Conservation (phyloP, 1,140 invertebrate genomes). For the Drosophila miranda region DNA sequence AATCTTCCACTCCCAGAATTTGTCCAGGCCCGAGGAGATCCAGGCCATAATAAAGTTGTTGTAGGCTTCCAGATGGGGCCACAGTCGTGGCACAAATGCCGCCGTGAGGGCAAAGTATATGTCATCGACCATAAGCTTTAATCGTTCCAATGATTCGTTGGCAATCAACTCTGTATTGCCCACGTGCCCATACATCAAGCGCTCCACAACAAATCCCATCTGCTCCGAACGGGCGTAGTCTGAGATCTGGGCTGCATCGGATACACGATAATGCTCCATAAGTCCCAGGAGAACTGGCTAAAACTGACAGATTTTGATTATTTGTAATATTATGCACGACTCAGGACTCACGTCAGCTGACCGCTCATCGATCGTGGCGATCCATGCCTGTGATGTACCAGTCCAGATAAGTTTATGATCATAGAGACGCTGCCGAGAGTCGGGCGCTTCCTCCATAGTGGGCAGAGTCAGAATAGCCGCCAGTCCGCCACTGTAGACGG, state of each 20-base stretch:
- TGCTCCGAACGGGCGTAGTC: constrained; percentile 53
- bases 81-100: constrained; percentile 66
- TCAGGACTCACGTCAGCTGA: constrained; percentile 50
- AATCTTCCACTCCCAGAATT: constrained; percentile 76
- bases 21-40: constrained; percentile 71
- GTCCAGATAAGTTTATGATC: constrained; percentile 66
- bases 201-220: constrained; percentile 73
- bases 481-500: constrained; percentile 71
- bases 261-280: constrained; percentile 46
- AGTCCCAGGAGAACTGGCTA: constrained; percentile 52
- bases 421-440: constrained; percentile 64
- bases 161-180: constrained; percentile 61
- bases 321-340: neutral
- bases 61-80: constrained; percentile 52
- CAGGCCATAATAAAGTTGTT: constrained; percentile 60
- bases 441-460: constrained; percentile 69
- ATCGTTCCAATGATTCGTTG: constrained; percentile 54
- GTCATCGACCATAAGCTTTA: constrained; percentile 75
- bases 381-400: constrained; percentile 62
- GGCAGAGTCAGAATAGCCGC: constrained; percentile 70
- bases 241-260: constrained; percentile 41
- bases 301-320: neutral
- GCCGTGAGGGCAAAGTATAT: constrained; percentile 59
- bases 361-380: constrained; percentile 33
- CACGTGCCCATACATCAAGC: constrained; percentile 69